Evolutionary conservation across 1,140 invertebrate species (phyloP).

Genomic region (Drosophila mayri): DNA sequence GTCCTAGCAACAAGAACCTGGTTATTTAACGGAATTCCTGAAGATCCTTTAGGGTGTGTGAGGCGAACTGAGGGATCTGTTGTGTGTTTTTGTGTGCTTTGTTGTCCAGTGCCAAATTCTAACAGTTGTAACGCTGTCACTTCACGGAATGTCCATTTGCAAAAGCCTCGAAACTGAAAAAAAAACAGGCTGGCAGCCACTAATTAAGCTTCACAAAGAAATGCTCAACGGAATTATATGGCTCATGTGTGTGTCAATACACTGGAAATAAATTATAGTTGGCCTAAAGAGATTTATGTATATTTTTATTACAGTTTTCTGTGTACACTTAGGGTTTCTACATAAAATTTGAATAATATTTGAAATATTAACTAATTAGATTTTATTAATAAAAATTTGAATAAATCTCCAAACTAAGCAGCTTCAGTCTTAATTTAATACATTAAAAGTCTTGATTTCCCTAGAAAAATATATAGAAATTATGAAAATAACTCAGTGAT

Average conservation of each 20-base stretch:
- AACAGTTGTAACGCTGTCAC: slow-evolving; percentile 8
- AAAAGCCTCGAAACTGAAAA: slow-evolving; percentile 42
- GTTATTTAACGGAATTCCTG: background rate
- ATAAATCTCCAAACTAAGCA: background rate
- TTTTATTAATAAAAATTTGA: too few relatives aligned
- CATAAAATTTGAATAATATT: too few relatives aligned
- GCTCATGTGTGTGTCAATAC: slow-evolving; percentile 10
- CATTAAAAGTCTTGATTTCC: too few relatives aligned
- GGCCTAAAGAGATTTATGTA: background rate
- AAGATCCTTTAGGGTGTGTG: background rate
- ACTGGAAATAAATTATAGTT: background rate
- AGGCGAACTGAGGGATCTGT: background rate
- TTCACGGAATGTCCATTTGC: slow-evolving; percentile 41
- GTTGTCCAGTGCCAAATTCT: slow-evolving; percentile 16
- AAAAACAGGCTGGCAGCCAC: slow-evolving; percentile 58
- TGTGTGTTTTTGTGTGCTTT: background rate
- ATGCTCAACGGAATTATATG: slow-evolving; percentile 43
- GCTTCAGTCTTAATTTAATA: background rate
- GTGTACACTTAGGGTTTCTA: background rate
- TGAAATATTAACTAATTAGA: too few relatives aligned
- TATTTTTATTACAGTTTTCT: background rate
- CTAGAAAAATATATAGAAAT: background rate
- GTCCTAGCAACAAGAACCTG: background rate
- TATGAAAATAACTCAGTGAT: too few relatives aligned
- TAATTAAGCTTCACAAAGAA: slow-evolving; percentile 73